Percentiles rank a stretch among this genome's conserved stretches.
phyloP scores from a whole-genome alignment of 2,797 vertebrate species.

The Myotis myotis region DNA sequence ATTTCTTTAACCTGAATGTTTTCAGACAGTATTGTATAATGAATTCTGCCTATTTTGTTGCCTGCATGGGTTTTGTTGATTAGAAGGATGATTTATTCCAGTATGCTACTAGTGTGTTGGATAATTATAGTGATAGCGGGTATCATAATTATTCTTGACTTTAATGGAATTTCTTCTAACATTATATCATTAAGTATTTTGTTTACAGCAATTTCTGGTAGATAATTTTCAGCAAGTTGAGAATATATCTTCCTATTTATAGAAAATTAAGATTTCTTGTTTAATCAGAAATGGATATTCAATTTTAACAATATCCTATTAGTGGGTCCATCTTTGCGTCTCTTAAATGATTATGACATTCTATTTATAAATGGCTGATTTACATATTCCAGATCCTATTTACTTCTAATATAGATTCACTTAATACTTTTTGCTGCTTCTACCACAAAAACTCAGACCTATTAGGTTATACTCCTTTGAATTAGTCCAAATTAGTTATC shows the following conservation, averaged over 20 bases:
- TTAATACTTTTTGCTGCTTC: neutral
- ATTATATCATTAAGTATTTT: constrained; percentile 66
- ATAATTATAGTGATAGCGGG: constrained; percentile 58
- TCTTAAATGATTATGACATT: neutral
- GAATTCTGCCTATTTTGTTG: constrained; percentile 37
- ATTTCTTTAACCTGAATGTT: neutral
- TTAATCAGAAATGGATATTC: constrained; percentile 31
- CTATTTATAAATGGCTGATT: neutral
- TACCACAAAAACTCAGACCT: neutral
- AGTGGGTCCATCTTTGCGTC: neutral
- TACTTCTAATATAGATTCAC: neutral
- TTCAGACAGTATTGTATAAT: neutral
- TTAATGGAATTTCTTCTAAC: constrained; percentile 53
- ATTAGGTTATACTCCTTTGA: neutral
- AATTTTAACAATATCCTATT: constrained; percentile 25
- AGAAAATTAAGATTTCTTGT: constrained; percentile 45
- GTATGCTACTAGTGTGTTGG: neutral
- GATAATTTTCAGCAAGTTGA: constrained; percentile 56
- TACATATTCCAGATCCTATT: neutral
- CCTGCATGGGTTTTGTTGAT: constrained; percentile 33
- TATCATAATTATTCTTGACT: constrained; percentile 68
- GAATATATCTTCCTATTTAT: constrained; percentile 50
- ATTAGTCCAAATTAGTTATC: neutral
- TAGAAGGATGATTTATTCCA: constrained; percentile 62
- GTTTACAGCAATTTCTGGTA: constrained; percentile 60